These are phyloP conservation scores for Muscicapa adusta DNA, from an alignment of 2,113 vertebrate genomes.

Conservation along the genomic window DNA sequence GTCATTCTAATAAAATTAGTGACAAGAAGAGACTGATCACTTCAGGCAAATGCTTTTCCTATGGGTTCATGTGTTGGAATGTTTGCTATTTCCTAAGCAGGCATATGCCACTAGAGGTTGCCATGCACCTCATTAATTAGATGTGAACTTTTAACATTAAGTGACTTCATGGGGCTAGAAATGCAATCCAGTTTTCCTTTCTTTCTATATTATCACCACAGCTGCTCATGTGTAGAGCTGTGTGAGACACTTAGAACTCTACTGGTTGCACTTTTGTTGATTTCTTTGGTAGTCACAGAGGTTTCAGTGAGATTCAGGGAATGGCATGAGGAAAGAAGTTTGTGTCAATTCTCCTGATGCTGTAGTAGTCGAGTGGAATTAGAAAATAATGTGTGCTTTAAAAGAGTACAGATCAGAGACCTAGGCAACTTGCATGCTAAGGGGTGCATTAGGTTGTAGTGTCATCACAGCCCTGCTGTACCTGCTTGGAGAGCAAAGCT, in stretches of 20 bases:
- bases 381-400: not conserved
- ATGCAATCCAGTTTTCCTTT: not conserved
- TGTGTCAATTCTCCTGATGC: not conserved
- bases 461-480: not conserved
- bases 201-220: fast-evolving
- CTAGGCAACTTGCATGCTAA: fast-evolving
- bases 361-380: not conserved
- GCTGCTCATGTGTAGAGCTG: not conserved
- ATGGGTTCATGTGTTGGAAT: not conserved
- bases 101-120: conserved; percentile 37
- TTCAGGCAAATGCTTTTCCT: not conserved
- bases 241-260: not conserved
- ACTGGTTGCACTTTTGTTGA: not conserved
- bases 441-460: not conserved
- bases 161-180: not conserved
- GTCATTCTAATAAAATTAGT: not conserved
- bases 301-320: not conserved
- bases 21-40: not conserved
- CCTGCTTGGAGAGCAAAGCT: not conserved
- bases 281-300: not conserved
- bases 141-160: not conserved
- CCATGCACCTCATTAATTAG: conserved; percentile 18
- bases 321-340: not conserved
- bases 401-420: not conserved
- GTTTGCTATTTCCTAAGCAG: not conserved